Base-by-base conservation (phyloP, 2,797 vertebrate species). In the Anisognathus igniventris region DNA sequence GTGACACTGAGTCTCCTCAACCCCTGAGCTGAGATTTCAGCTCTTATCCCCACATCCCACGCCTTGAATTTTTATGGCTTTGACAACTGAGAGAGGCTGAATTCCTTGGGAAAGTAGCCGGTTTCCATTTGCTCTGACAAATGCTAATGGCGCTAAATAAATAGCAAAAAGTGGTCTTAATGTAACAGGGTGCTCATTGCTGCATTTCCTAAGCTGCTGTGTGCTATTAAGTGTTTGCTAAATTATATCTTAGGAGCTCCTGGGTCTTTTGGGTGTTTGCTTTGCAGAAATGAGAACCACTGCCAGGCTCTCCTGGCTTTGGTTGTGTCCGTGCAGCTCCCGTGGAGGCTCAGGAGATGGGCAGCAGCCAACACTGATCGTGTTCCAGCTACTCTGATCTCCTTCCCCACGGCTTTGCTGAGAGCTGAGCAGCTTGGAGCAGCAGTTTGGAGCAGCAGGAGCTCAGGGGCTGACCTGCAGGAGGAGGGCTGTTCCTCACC, bases 311-410 rank as follows among this genome's bases (percentile, higher is more conserved):
- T 71, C 56, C 82, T 68, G 78, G 31, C 75, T 86, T 37, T 0
- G 0, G 14, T 37, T 96, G 24, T 86, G 58, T 60, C 81, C 0
- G 0, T 18, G 12, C 53, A 57, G 8, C 42, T 58, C 64, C 10
- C 0, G 0, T 0, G 0, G 76, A 65, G 40, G 47, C 58, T 47
- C 2, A 0, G 48, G 47, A 72, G 72, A 35, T 0, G 0, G 35
- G 58, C 48, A 68, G 67, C 60, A 67, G 84, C 60, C 64, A 64
- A 9, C 19, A 17, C 64, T 33, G 74, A 23, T 31, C 8, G 0
- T 3, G 1, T 17, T 73, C 24, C 47, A 45, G 58, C 50, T 53
- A 5, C 1, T 1, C 20, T 44, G 4, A 18, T 79, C 53, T 61
- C 35, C 70, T 71, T 82, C 40, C 44, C 71, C 4, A 1, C 0